These are phyloP conservation scores for Grallaria varia DNA, from an alignment of 2,113 vertebrate species.

Conservation along the genomic window DNA sequence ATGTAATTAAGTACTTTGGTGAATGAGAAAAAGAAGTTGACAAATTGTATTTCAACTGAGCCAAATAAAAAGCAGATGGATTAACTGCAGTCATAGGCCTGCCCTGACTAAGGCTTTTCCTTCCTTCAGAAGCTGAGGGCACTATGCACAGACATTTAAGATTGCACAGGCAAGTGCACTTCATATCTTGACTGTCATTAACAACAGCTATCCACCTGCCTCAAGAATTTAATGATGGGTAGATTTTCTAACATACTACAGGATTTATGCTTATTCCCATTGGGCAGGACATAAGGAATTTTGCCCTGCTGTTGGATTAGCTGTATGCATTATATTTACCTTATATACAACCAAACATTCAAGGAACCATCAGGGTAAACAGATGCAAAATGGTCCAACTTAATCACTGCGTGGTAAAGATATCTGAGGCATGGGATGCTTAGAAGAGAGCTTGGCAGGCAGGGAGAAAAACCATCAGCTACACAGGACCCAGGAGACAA, in stretches of 20 bases:
- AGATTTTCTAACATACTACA: background rate
- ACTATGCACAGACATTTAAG: background rate
- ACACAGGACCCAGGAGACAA: background rate
- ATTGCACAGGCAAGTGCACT: background rate
- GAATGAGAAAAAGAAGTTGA: background rate
- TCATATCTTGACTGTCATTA: background rate
- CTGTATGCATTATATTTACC: background rate
- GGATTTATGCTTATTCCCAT: background rate
- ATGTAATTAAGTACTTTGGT: background rate
- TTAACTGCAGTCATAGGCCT: background rate
- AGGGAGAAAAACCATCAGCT: background rate
- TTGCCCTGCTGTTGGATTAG: background rate
- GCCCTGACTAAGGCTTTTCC: background rate
- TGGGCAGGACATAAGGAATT: background rate
- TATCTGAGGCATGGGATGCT: background rate
- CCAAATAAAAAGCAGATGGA: background rate
- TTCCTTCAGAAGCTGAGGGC: background rate
- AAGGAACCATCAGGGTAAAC: background rate
- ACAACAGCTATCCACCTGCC: background rate
- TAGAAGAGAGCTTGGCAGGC: background rate
- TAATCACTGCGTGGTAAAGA: background rate
- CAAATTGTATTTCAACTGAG: background rate
- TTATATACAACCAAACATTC: background rate
- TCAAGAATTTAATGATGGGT: background rate
- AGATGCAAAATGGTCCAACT: background rate